Evolutionary conservation across 2,888 invertebrate species (phyloP).

Genomic region (Congeria kusceri): DNA sequence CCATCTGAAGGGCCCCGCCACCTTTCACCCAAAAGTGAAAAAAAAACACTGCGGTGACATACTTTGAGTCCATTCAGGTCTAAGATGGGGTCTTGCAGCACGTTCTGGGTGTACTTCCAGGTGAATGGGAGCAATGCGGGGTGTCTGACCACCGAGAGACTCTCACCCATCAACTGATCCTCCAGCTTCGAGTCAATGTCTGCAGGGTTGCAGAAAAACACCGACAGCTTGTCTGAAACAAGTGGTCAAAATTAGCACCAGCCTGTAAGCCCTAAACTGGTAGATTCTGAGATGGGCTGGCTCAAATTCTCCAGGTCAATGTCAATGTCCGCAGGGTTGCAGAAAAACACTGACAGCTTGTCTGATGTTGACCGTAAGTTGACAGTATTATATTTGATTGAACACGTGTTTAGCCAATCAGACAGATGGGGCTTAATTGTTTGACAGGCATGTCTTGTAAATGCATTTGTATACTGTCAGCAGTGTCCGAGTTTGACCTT

Average conservation of each 20-base stretch:
- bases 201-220: slow-evolving; percentile 39
- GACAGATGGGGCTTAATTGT: no score
- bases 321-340: slow-evolving; percentile 33
- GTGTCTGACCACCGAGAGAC: slow-evolving; percentile 43
- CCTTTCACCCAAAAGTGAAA: no score
- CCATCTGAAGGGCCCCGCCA: no score
- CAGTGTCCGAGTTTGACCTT: no score
- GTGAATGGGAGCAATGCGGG: slow-evolving; percentile 42
- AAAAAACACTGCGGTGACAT: no score
- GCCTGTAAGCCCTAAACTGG: no score
- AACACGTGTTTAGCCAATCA: no score
- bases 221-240: slow-evolving; percentile 45
- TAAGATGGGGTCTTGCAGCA: not conserved
- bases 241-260: not conserved
- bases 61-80: not conserved
- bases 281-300: no score
- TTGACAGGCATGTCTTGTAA: no score
- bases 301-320: slow-evolving; percentile 34
- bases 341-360: slow-evolving; percentile 41
- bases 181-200: slow-evolving; percentile 39
- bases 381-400: no score
- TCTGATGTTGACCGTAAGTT: slow-evolving; percentile 43
- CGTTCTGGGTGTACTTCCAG: slow-evolving; percentile 25
- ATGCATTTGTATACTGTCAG: no score
- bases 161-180: slow-evolving; percentile 29